phyloP scores from a whole-genome alignment of 2,888 invertebrate species.

The Osmoderma eremita region DNA sequence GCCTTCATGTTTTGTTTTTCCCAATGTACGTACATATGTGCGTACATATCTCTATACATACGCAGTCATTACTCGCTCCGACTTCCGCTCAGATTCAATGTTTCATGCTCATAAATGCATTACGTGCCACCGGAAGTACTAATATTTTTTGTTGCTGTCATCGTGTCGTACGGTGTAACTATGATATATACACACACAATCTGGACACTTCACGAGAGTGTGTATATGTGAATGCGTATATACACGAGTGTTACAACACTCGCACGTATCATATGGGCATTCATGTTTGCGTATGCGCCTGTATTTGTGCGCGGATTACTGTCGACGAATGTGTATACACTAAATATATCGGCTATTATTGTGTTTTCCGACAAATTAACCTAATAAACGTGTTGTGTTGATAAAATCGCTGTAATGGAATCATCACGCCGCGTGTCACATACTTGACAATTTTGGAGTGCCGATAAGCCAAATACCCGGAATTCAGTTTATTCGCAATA shows the following conservation, averaged over 20 bases:
- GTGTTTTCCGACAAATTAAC: constrained; percentile 35
- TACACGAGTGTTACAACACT: background rate
- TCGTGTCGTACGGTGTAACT: constrained; percentile 27
- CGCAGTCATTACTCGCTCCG: constrained; percentile 50
- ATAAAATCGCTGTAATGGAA: constrained; percentile 35
- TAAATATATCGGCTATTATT: constrained; percentile 30
- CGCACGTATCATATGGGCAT: background rate
- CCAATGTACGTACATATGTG: constrained; percentile 37
- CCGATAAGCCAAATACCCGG: constrained; percentile 18
- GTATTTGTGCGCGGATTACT: background rate
- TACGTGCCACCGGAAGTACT: constrained; percentile 51
- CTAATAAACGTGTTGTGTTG: constrained; percentile 25
- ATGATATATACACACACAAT: constrained; percentile 19
- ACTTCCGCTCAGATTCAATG: constrained; percentile 51
- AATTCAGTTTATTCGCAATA: constrained; percentile 9
- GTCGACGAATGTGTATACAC: constrained; percentile 10
- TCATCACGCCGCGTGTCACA: constrained; percentile 1
- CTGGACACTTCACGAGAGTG: background rate
- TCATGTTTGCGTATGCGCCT: background rate
- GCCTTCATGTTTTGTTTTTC: constrained; percentile 49
- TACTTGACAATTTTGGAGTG: constrained; percentile 27
- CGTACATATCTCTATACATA: constrained; percentile 1
- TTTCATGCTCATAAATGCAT: constrained; percentile 51
- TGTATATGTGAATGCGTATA: background rate
- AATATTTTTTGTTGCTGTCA: constrained; percentile 34